A percentile compares a stretch with the other conserved stretches of the same genome.
These are phyloP conservation scores for Napeogenes sylphis DNA, from an alignment of 2,888 invertebrate species.

Conservation along the genomic window DNA sequence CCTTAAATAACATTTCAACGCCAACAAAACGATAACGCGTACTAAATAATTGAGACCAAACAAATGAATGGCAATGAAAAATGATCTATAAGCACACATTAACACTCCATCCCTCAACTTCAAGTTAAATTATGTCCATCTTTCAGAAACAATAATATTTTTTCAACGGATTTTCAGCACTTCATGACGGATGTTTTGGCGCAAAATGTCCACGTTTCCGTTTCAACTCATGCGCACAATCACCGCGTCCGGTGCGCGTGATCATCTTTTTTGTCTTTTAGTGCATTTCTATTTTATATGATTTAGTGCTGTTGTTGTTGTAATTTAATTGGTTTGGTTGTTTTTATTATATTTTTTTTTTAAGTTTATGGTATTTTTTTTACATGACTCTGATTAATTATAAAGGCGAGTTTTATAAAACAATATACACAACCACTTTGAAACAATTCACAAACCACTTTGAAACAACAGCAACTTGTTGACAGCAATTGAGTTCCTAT, in stretches of 20 bases:
- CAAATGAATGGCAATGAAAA: constrained; percentile 3
- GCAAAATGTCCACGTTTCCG: constrained; percentile 35
- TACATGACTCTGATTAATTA: neutral
- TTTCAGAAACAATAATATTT: constrained; percentile 28
- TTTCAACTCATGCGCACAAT: constrained; percentile 30
- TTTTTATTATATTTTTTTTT: neutral
- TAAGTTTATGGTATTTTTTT: neutral
- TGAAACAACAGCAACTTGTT: constrained; percentile 51
- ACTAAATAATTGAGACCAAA: constrained; percentile 5
- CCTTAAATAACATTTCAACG: neutral
- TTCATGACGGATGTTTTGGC: constrained; percentile 26
- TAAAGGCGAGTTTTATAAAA: no score
- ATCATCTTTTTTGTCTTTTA: constrained; percentile 6
- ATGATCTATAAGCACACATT: neutral
- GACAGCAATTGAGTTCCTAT: constrained; percentile 36
- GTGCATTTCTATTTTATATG: constrained; percentile 11
- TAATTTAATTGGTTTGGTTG: no score
- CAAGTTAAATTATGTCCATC: constrained; percentile 10
- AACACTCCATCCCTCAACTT: neutral
- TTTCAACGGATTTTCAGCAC: constrained; percentile 11
- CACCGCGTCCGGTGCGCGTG: constrained; percentile 26
- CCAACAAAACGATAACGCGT: neutral
- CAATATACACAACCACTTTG: neutral
- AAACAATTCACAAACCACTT: neutral
- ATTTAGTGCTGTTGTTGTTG: neutral